A percentile compares a stretch with the other conserved stretches of the same genome.
phyloP scores from a whole-genome alignment of 2,113 vertebrate species.

The Zeus faber region DNA sequence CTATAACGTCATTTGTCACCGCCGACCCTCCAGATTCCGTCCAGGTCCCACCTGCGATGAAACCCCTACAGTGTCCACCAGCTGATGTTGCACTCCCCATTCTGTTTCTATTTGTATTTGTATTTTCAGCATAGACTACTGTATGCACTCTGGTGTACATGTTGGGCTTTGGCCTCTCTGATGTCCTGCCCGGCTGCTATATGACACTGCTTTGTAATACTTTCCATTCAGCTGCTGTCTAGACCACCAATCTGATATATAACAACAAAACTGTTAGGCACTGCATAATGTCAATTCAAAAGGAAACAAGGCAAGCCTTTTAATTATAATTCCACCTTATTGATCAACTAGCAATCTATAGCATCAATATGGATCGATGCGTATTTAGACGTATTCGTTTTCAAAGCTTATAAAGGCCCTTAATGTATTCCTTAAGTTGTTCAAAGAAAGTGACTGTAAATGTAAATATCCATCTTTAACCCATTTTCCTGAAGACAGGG shows the following conservation, averaged over 20 bases:
- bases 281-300: slow-evolving; percentile 54
- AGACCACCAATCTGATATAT: not conserved
- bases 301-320: slow-evolving; percentile 55
- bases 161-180: not conserved
- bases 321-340: slow-evolving; percentile 11
- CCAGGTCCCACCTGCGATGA: slow-evolving; percentile 15
- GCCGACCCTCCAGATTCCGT: not conserved
- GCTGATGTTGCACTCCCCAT: too few relatives aligned
- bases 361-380: not conserved
- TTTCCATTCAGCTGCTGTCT: slow-evolving; percentile 55
- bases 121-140: too few relatives aligned
- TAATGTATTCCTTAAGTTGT: too few relatives aligned
- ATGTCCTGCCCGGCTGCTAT: slow-evolving; percentile 34
- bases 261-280: slow-evolving; percentile 19
- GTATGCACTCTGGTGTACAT: too few relatives aligned
- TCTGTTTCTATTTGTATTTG: slow-evolving; percentile 5
- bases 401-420: not conserved
- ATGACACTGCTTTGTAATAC: slow-evolving; percentile 45
- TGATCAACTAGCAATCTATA: slow-evolving; percentile 9
- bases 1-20: slow-evolving; percentile 31
- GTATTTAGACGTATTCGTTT: not conserved
- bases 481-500: slow-evolving; percentile 36
- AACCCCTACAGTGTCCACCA: slow-evolving; percentile 20
- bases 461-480: not conserved
- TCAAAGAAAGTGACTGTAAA: not conserved